Evolutionary conservation across 2,113 vertebrate genomes (phyloP).

Genomic region (Lasiurus borealis): DNA sequence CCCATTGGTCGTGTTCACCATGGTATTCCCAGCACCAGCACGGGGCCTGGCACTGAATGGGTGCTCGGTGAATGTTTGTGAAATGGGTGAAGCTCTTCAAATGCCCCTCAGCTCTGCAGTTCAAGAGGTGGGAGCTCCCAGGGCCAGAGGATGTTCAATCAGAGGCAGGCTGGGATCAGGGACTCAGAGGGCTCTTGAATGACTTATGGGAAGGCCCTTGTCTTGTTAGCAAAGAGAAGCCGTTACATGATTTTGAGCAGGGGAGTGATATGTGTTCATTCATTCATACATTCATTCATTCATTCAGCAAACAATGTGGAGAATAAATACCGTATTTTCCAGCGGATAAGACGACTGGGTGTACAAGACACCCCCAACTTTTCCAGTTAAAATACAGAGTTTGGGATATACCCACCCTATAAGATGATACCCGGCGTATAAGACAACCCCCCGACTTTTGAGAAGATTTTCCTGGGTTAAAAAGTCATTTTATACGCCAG

Average conservation of each 20-base stretch:
- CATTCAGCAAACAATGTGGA: not conserved
- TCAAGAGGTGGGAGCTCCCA: not conserved
- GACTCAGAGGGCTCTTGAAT: not conserved
- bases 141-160: not conserved
- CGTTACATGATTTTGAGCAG: not conserved
- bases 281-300: not conserved
- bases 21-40: not conserved
- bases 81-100: not conserved
- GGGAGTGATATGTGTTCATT: not conserved
- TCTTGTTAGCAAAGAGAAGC: not conserved
- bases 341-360: too few relatives aligned
- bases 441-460: too few relatives aligned
- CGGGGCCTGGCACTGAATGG: not conserved
- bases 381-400: too few relatives aligned
- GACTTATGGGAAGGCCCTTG: not conserved
- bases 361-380: too few relatives aligned
- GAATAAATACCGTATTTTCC: not conserved
- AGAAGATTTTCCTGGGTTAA: too few relatives aligned
- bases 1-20: not conserved
- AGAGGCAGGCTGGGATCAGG: not conserved
- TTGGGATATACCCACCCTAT: too few relatives aligned
- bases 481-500: too few relatives aligned
- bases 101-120: not conserved
- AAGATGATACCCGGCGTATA: too few relatives aligned
- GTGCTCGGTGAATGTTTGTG: not conserved